Conservation (phyloP, 2,797 vertebrate species). For the Arctocebus calabarensis region DNA sequence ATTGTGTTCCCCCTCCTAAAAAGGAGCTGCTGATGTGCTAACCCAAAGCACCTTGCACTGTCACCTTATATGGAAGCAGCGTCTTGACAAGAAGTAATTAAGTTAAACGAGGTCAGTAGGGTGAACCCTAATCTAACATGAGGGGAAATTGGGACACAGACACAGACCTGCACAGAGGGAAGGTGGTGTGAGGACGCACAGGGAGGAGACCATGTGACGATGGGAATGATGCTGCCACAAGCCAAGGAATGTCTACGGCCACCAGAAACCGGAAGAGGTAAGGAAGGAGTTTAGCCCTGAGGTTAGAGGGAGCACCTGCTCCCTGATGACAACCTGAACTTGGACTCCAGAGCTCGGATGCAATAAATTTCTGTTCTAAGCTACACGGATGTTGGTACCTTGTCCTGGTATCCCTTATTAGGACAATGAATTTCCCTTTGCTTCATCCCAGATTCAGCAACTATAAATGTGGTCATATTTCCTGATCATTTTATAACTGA, state of each 20-base stretch:
- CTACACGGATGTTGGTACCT: too few species aligned
- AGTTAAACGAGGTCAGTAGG: neutral
- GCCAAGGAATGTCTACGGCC: neutral
- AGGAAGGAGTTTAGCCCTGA: neutral
- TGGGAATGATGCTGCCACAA: neutral
- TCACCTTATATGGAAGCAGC: neutral
- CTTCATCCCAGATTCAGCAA: neutral
- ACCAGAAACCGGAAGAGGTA: neutral
- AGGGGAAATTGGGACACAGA: too few species aligned
- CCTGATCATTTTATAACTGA: neutral
- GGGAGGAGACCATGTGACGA: neutral
- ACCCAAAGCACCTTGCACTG: neutral
- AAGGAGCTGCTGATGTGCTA: neutral
- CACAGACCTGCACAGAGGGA: neutral
- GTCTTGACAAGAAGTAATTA: neutral
- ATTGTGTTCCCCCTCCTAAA: too few species aligned
- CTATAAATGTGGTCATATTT: neutral
- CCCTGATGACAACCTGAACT: neutral
- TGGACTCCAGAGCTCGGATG: neutral
- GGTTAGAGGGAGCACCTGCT: accelerated
- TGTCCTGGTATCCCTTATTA: neutral
- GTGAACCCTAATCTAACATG: neutral
- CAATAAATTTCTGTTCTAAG: neutral
- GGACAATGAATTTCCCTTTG: neutral
- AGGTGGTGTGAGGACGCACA: neutral